phyloP scores from a whole-genome alignment of 2,797 vertebrate species.

The Microhierax caerulescens region DNA sequence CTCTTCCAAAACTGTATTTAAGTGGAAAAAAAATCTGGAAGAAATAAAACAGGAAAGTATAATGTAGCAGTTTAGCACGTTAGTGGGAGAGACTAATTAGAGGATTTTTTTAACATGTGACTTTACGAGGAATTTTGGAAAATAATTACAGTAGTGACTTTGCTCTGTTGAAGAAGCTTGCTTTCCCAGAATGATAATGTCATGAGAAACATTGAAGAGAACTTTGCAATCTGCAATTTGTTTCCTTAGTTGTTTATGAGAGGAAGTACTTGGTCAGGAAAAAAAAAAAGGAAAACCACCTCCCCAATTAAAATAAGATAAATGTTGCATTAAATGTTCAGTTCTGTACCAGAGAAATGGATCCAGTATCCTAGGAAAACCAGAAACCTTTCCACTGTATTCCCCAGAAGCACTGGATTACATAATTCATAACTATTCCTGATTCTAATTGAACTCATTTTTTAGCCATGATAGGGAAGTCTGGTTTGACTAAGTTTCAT shows the following conservation, averaged over 20 bases:
- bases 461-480: fast-evolving
- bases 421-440: not conserved
- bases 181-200: conserved; percentile 5
- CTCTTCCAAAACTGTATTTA: not conserved
- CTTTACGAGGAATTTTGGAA: conserved; percentile 21
- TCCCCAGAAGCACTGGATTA: not conserved
- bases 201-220: not conserved
- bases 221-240: not conserved
- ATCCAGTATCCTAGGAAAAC: not conserved
- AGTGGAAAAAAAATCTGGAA: not conserved
- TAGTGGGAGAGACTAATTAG: not conserved
- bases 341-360: not conserved
- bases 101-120: not conserved
- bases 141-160: not conserved
- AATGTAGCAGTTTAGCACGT: not conserved
- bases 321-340: not conserved
- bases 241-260: not conserved
- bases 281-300: not conserved
- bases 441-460: not conserved
- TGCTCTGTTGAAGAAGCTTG: conserved; percentile 8
- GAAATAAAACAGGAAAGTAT: not conserved
- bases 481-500: not conserved
- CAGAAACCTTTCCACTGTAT: not conserved
- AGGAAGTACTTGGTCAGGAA: not conserved
- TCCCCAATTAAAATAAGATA: not conserved